phyloP scores from a whole-genome alignment of 1,140 invertebrate genomes.

The Procambarus virginalis region DNA sequence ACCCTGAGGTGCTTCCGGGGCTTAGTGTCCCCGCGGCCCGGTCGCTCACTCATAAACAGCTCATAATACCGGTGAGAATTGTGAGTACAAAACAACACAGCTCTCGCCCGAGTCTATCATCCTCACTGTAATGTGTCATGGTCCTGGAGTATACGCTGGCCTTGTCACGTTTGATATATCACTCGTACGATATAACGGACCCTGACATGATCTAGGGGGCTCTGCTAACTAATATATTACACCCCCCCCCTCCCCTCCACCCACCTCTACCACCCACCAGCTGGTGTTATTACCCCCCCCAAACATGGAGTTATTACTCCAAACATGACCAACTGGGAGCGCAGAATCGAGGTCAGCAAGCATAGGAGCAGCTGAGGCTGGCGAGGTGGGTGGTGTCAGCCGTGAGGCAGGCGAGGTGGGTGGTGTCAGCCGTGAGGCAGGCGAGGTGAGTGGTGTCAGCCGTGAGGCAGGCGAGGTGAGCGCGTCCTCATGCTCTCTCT shows the following conservation, averaged over 20 bases:
- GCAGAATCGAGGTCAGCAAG: not conserved
- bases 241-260: too few relatives aligned
- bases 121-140: constrained; percentile 39
- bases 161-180: constrained; percentile 60
- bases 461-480: not conserved
- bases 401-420: not conserved
- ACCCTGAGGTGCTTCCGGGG: too few relatives aligned
- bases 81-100: constrained; percentile 9
- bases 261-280: not conserved
- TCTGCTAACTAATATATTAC: constrained; percentile 62
- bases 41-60: constrained; percentile 21
- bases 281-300: constrained; percentile 40
- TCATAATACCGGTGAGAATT: constrained; percentile 4
- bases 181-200: constrained; percentile 40
- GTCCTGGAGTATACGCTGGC: constrained; percentile 49
- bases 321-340: constrained; percentile 49
- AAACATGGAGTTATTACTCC: constrained; percentile 13
- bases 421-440: not conserved
- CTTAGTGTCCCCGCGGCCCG: too few relatives aligned
- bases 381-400: not conserved
- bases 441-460: not conserved
- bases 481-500: not conserved
- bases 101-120: not conserved
- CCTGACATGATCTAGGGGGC: constrained; percentile 56
- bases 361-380: not conserved